Evolutionary conservation across 2,113 vertebrate genomes (phyloP), one percentile per base, ranked within the genome.

Genomic region (Oryzias melastigma): DNA sequence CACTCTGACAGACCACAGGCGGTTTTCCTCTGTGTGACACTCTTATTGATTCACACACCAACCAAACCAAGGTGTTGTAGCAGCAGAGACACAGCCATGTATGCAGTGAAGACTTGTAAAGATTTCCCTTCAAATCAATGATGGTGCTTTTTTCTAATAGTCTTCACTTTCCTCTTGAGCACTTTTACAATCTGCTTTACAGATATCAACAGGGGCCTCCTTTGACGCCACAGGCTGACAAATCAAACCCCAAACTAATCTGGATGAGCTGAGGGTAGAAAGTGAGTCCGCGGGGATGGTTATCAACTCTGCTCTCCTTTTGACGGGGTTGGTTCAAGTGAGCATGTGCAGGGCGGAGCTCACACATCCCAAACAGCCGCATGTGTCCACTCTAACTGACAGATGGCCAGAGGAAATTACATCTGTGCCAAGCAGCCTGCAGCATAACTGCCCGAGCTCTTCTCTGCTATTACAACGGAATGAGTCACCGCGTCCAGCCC

Each of bases 171-270:
- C 42, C 46, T 45, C 52, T 56, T 63, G 60, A 48, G 52, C 56
- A 22, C 56, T 43, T 78, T 66, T 65, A 70, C 81, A 84, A 69
- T 64, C 68, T 71, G 64, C 67, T 78, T 62, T 75, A 83, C 73
- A 78, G 69, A 71, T 48, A 63, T 73, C 64, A 71, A 71, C 59
- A 20, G 4, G 62, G 61, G 65, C 80, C 80, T 80, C 75, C 77
- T 76, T 76, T 67, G 83, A 82, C 59, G 78, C 58, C 58, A 60
- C 60, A 60, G 67, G 65, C 75, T 78, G 86, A 78, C 68, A 70
- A 80, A 75, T 75, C 62, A 61, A 85, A 76, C 65, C 68, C 35
- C 48, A 80, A 76, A 77, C 51, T 65, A 46, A 71, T 74, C 50
- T 61, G 65, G 56, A 55, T 20, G 59, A 70, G 64, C 66, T 57